Percentiles rank a stretch among this genome's conserved stretches.
These are phyloP conservation scores for Strongylocentrotus purpuratus DNA, from an alignment of 35 echinoderm and acorn worm species.

Conservation along the genomic window DNA sequence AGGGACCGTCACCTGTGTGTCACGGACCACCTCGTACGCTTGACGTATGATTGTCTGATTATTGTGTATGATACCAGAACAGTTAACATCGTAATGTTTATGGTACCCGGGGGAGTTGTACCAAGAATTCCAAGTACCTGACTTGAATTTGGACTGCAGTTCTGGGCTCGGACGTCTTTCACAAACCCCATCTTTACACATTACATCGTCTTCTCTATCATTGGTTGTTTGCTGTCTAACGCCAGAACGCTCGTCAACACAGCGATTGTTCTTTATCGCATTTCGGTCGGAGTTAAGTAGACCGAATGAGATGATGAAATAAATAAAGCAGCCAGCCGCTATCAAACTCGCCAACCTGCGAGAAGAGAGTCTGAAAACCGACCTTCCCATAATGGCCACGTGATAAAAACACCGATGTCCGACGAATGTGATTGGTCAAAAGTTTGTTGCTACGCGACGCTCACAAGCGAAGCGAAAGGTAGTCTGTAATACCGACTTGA, in stretches of 20 bases:
- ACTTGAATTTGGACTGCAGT: not conserved
- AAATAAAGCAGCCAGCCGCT: not conserved
- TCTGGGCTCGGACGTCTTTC: not conserved
- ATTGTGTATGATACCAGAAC: conserved; percentile 34
- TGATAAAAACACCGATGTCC: not conserved
- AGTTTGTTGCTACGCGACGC: not conserved
- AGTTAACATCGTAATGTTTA: conserved; percentile 24
- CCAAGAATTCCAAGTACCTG: conserved; percentile 30
- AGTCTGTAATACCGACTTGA: no score
- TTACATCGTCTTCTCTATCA: not conserved
- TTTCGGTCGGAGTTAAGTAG: not conserved
- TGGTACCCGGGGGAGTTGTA: not conserved
- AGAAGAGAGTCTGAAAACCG: not conserved
- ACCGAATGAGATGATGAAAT: not conserved
- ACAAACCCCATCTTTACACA: not conserved
- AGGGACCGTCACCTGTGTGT: not conserved
- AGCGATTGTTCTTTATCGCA: not conserved
- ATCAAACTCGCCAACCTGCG: not conserved
- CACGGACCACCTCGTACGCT: not conserved
- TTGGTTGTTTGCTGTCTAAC: not conserved
- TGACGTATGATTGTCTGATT: conserved; percentile 44
- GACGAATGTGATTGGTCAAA: not conserved
- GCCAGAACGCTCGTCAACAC: not conserved
- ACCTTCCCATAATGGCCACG: not conserved
- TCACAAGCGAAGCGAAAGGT: no score